These are phyloP conservation scores for Synanthedon tipuliformis DNA, from an alignment of 2,888 invertebrate genomes.

Conservation along the genomic window DNA sequence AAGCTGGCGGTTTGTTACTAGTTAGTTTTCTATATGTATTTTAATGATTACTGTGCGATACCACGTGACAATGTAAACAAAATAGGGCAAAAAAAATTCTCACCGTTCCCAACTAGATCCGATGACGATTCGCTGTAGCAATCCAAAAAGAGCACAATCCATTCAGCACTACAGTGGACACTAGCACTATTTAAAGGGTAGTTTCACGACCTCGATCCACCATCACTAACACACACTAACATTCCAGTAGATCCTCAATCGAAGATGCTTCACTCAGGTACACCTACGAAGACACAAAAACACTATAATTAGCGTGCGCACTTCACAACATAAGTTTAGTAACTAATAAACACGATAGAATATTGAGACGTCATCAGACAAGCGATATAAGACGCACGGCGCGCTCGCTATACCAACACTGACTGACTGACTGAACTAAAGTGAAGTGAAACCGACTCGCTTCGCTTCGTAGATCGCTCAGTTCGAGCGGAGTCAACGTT, in stretches of 20 bases:
- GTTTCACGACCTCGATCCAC: slow-evolving; percentile 56
- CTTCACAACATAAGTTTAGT: slow-evolving; percentile 15
- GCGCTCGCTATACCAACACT: slow-evolving; percentile 47
- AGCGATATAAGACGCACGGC: slow-evolving; percentile 22
- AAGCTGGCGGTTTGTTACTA: too few species aligned
- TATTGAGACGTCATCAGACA: slow-evolving; percentile 28
- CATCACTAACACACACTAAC: slow-evolving; percentile 61
- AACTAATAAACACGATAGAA: slow-evolving; percentile 42
- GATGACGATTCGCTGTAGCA: slow-evolving; percentile 60
- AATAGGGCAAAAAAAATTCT: slow-evolving; percentile 18
- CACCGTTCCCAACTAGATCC: slow-evolving; percentile 64
- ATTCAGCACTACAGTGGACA: slow-evolving; percentile 60
- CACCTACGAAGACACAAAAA: slow-evolving; percentile 56
- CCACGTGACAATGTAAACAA: too few species aligned
- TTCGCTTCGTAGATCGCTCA: background rate
- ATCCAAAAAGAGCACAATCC: slow-evolving; percentile 65
- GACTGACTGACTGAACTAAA: slow-evolving; percentile 27
- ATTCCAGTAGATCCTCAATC: slow-evolving; percentile 41
- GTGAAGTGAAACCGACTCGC: slow-evolving; percentile 26
- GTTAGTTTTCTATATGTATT: too few species aligned
- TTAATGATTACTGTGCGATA: too few species aligned
- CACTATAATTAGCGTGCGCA: background rate
- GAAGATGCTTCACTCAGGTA: slow-evolving; percentile 23
- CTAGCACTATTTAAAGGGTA: slow-evolving; percentile 51
- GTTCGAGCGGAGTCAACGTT: background rate